Base-by-base conservation (phyloP, 2,797 vertebrate genomes). In the Sciaenops ocellatus region DNA sequence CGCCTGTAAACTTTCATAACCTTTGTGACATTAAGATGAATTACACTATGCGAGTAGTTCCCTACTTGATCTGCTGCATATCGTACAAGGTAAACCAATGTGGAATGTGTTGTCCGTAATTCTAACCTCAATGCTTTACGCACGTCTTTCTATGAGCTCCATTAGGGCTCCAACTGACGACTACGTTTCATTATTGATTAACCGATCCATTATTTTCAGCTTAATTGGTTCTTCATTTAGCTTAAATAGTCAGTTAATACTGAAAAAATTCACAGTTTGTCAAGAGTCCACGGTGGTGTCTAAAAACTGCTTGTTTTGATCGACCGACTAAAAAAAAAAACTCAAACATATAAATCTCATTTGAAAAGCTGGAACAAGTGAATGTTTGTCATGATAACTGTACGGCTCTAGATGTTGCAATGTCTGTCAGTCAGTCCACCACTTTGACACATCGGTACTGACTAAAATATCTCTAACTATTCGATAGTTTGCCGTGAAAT, bases 161-260 rank as follows among this genome's bases (percentile, higher is more conserved):
- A n/a, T 66, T 60, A 22, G 7, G 10, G 26, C 46, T 46, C 15
- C 20, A 47, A 18, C 17, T 59, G 48, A 66, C 20, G 44, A 28
- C 26, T 44, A 48, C 42, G 41, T 42, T 68, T 63, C 24, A 74
- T 57, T 50, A 63, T 22, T 59, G 34, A 66, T 51, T n/a, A 30
- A 67, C 38, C 6, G 17, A 1, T 11, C 20, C 41, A 56, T 56
- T 79, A 63, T 38, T 26, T 65, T 20, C 54, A n/a, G 10, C 50
- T 73, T 3, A 18, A 55, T 5, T 24, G 41, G 60, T 20, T 47
- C 10, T 18, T 68, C 11, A 24, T 41, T 47, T 28, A 50, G 24
- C 22, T 30, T n/a, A 51, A 22, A 34, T 16, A 41, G 50, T 34
- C 6, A 55, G 41, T 47, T 22, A 6, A 46, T 22, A 2, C 4